Conservation (phyloP, 2,888 invertebrate species). For the Cryptops parisi region DNA sequence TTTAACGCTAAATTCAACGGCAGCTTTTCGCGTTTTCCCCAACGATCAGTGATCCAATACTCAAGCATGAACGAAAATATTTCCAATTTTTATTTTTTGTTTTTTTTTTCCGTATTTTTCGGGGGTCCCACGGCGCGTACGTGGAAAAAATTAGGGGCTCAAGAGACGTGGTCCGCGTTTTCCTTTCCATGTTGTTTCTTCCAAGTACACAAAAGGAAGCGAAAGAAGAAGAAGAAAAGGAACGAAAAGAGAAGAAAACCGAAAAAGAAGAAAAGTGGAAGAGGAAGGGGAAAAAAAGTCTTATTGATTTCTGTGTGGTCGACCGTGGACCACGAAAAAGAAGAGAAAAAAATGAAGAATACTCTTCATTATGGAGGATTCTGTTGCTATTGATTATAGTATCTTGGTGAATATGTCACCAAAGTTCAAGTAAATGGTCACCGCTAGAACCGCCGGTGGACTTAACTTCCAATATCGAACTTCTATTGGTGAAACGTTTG, state of each 20-base stretch:
- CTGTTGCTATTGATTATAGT: background rate
- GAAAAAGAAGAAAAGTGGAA: background rate
- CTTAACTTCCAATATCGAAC: background rate
- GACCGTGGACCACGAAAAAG: background rate
- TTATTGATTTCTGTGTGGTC: background rate
- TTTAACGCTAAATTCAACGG: too few relatives aligned
- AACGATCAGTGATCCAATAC: too few relatives aligned
- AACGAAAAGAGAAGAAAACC: background rate
- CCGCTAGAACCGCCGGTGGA: background rate
- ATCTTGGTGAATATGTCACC: background rate
- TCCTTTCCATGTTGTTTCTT: too few relatives aligned
- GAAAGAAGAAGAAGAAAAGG: background rate
- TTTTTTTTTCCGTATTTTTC: too few relatives aligned
- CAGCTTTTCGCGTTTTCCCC: too few relatives aligned
- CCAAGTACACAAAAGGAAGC: too few relatives aligned
- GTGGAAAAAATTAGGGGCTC: too few relatives aligned
- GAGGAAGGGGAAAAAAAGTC: background rate
- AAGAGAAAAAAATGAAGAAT: background rate
- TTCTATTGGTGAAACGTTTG: background rate
- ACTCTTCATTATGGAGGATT: background rate
- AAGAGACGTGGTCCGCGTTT: too few relatives aligned
- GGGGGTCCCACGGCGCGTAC: too few relatives aligned
- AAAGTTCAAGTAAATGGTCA: background rate
- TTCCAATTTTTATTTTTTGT: too few relatives aligned
- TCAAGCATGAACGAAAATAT: too few relatives aligned